A percentile compares a stretch with the other conserved stretches of the same genome.
Evolutionary conservation across 2,888 invertebrate genomes (phyloP).

Genomic region (Mongoloraphidia duomilia): DNA sequence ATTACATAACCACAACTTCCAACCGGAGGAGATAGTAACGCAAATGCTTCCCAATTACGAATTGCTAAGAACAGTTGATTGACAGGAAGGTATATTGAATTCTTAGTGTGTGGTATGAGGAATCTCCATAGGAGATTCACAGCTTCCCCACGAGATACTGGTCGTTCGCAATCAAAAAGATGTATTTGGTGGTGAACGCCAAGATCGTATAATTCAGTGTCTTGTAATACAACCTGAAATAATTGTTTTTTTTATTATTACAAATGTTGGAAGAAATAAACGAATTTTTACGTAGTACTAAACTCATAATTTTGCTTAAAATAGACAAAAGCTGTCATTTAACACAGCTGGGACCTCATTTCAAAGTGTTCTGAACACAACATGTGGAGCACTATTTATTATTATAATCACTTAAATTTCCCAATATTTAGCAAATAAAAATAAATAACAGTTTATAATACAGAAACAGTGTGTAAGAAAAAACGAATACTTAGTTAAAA

Average conservation of each 20-base stretch:
- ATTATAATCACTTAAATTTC: too few species aligned
- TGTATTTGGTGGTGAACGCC: conserved; percentile 18
- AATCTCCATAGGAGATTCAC: not conserved
- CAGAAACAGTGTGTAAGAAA: too few species aligned
- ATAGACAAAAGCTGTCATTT: too few species aligned
- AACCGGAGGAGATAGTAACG: conserved; percentile 13
- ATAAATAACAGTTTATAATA: too few species aligned
- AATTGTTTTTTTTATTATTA: conserved; percentile 11
- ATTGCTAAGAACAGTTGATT: conserved; percentile 7
- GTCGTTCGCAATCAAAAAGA: conserved; percentile 22
- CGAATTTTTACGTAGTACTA: conserved; percentile 6
- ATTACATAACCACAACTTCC: conserved; percentile 21
- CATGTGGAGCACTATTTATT: too few species aligned
- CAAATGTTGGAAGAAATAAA: conserved; percentile 7
- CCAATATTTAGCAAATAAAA: too few species aligned
- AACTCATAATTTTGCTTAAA: too few species aligned
- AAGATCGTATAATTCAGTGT: conserved; percentile 18
- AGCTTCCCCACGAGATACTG: conserved; percentile 10
- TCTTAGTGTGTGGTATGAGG: conserved; percentile 5
- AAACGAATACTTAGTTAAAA: too few species aligned
- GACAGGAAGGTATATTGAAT: conserved; percentile 8
- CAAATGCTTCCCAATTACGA: conserved; percentile 6
- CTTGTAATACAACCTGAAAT: conserved; percentile 7
- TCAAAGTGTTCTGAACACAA: too few species aligned
- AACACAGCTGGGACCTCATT: too few species aligned